phyloP scores from a whole-genome alignment of 2,113 vertebrate species.

The Centropus bengalensis region DNA sequence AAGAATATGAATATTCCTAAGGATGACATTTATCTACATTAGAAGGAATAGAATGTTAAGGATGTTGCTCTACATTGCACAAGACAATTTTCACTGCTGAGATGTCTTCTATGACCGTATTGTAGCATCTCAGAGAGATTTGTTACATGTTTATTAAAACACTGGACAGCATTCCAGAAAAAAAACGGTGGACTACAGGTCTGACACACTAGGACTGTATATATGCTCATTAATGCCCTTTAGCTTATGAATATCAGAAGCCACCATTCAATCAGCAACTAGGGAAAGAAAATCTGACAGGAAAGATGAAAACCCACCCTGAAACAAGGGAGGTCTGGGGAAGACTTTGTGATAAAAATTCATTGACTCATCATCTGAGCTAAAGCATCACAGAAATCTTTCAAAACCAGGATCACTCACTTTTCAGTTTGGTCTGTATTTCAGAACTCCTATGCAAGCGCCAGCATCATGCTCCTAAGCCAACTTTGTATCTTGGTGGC shows the following conservation, averaged over 20 bases:
- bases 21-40: neutral
- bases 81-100: neutral
- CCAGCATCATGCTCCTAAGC: neutral
- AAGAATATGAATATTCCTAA: neutral
- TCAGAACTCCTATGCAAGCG: neutral
- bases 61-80: neutral
- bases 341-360: neutral
- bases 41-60: neutral
- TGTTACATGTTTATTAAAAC: neutral
- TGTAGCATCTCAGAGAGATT: neutral
- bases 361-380: neutral
- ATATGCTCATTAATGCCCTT: neutral
- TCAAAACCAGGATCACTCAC: neutral
- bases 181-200: neutral
- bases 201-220: neutral
- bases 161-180: neutral
- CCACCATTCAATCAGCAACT: neutral
- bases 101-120: neutral
- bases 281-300: neutral
- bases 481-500: neutral
- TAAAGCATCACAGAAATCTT: neutral
- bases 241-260: neutral
- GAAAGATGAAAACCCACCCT: neutral
- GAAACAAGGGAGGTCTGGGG: neutral
- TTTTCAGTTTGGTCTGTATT: neutral